phyloP scores from a whole-genome alignment of 2,888 invertebrate genomes.

The Parasteatoda lunata region DNA sequence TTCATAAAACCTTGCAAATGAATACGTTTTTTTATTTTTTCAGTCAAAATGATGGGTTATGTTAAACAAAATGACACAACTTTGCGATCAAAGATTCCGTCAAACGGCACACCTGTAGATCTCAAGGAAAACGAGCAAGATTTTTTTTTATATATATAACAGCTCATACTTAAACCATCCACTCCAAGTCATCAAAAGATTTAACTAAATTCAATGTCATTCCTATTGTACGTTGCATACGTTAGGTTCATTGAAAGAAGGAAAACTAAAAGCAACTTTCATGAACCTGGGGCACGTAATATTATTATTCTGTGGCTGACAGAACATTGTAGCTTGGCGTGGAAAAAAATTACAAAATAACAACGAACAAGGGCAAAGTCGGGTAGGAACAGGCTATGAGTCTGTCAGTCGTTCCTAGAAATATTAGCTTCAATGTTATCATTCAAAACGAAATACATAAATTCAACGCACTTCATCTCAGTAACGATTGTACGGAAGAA shows the following conservation, averaged over 20 bases:
- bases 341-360: no score
- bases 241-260: not conserved
- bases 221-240: not conserved
- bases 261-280: not conserved
- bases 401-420: not conserved
- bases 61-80: not conserved
- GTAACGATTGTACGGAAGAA: not conserved
- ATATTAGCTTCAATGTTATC: not conserved
- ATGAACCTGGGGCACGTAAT: not conserved
- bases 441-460: not conserved
- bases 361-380: no score
- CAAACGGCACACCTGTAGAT: conserved; percentile 27
- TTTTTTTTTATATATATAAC: not conserved
- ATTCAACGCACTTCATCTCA: not conserved
- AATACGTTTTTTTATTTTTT: not conserved
- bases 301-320: no score
- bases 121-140: conserved; percentile 47
- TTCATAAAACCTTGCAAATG: not conserved
- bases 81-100: conserved; percentile 1
- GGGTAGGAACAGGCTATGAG: not conserved
- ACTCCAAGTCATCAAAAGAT: not conserved
- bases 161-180: not conserved
- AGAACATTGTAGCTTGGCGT: no score
- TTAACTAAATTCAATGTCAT: not conserved
- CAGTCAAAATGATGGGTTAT: not conserved